Conservation (phyloP, 2,888 invertebrate genomes). For the Orthosia gothica region DNA sequence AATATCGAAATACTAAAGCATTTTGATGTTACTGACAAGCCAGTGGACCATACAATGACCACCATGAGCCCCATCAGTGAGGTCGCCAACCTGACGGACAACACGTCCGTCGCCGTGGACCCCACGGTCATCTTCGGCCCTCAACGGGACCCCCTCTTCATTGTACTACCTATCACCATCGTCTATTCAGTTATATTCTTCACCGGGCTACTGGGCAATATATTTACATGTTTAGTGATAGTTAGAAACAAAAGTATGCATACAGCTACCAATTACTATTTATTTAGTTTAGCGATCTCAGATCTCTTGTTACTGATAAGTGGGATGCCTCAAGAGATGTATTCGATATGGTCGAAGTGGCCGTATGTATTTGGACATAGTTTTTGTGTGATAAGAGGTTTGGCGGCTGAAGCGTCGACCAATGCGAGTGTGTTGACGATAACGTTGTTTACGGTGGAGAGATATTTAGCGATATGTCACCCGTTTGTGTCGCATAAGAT, state of each 20-base stretch:
- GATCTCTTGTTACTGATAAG: constrained; percentile 95
- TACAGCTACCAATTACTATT: constrained; percentile 95
- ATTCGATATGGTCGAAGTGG: constrained; percentile 95
- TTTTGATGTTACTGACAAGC: constrained; percentile 15
- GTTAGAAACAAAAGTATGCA: constrained; percentile 96
- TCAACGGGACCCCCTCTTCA: constrained; percentile 90
- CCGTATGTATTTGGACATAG: constrained; percentile 95
- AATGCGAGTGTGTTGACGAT: constrained; percentile 95
- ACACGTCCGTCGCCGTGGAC: constrained; percentile 72
- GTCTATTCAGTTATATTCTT: constrained; percentile 95
- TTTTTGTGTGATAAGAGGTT: constrained; percentile 95
- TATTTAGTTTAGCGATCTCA: constrained; percentile 96
- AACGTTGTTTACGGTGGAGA: constrained; percentile 96
- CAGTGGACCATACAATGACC: constrained; percentile 7
- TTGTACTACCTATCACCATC: constrained; percentile 94
- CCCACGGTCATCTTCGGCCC: constrained; percentile 84
- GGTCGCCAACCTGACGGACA: constrained; percentile 49
- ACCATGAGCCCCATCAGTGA: constrained; percentile 52
- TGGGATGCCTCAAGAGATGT: constrained; percentile 96
- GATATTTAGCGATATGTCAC: constrained; percentile 92
- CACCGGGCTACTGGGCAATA: constrained; percentile 95
- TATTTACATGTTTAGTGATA: constrained; percentile 96
- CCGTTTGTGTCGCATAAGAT: constrained; percentile 95
- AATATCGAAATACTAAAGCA: constrained; percentile 7
- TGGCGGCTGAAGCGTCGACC: constrained; percentile 95